A percentile compares a stretch with the other conserved stretches of the same genome.
Conservation (phyloP, 2,797 vertebrate genomes). For the Nannoperca obscura region DNA sequence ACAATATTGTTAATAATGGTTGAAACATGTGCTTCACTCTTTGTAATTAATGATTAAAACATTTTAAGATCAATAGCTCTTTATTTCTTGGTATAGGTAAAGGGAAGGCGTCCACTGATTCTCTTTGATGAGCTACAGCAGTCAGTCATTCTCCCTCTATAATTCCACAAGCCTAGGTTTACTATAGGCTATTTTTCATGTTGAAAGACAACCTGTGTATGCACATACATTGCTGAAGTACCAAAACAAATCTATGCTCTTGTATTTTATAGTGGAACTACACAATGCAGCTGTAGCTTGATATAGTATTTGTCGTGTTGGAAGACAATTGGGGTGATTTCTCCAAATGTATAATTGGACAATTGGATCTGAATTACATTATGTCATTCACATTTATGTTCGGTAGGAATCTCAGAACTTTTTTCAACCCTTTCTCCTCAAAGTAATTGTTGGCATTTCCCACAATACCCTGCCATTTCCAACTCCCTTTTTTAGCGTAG, state of each 20-base stretch:
- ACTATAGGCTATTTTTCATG: conserved; percentile 22
- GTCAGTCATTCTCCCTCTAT: conserved; percentile 1
- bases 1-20: conserved; percentile 3
- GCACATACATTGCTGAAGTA: neutral
- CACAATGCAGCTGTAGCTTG: conserved; percentile 3
- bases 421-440: neutral
- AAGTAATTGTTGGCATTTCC: conserved; percentile 1
- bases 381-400: neutral
- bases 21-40: neutral
- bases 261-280: conserved; percentile 9
- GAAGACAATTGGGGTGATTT: neutral
- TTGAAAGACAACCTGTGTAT: conserved; percentile 23
- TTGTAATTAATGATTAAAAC: neutral
- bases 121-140: conserved; percentile 19
- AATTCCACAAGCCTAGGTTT: conserved; percentile 10
- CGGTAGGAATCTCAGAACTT: neutral
- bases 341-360: conserved; percentile 4
- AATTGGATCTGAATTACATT: neutral
- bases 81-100: neutral
- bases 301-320: conserved; percentile 5
- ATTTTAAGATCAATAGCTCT: neutral
- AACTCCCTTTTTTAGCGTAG: neutral
- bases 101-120: neutral
- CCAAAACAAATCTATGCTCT: conserved; percentile 19
- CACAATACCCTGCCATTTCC: neutral